These are phyloP conservation scores for Pinna nobilis DNA, from an alignment of 1,140 invertebrate genomes.

Conservation along the genomic window DNA sequence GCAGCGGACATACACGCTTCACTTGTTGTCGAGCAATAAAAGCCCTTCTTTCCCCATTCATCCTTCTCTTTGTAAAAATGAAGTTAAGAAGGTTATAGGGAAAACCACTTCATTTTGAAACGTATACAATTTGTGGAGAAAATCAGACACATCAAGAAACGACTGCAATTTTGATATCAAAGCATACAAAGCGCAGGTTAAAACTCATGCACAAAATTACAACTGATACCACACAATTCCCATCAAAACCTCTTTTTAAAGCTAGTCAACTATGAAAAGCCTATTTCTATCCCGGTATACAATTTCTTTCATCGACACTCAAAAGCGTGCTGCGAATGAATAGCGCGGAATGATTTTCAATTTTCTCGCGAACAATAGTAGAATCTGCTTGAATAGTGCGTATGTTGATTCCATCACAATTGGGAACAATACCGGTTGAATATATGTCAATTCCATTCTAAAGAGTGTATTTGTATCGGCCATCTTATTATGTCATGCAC, in stretches of 20 bases:
- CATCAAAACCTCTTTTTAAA: slow-evolving; percentile 50
- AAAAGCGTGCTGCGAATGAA: slow-evolving; percentile 52
- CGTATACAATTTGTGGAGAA: not conserved
- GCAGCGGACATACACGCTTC: not conserved
- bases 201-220: slow-evolving; percentile 39
- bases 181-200: slow-evolving; percentile 35
- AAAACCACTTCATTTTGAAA: not conserved
- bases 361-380: slow-evolving; percentile 68
- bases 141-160: not conserved
- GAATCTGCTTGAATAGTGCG: slow-evolving; percentile 64
- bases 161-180: slow-evolving; percentile 44
- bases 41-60: not conserved
- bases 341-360: slow-evolving; percentile 71
- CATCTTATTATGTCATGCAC: slow-evolving; percentile 70
- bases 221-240: slow-evolving; percentile 33
- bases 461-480: slow-evolving; percentile 67
- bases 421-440: slow-evolving; percentile 59
- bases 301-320: slow-evolving; percentile 48
- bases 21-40: not conserved
- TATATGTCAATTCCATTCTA: slow-evolving; percentile 67
- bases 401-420: slow-evolving; percentile 70
- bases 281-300: slow-evolving; percentile 48
- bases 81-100: too few relatives aligned
- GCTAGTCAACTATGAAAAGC: slow-evolving; percentile 59
- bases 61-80: not conserved